Conservation (phyloP, 92 coral and sea anemone species). For the Desmophyllum pertusum region DNA sequence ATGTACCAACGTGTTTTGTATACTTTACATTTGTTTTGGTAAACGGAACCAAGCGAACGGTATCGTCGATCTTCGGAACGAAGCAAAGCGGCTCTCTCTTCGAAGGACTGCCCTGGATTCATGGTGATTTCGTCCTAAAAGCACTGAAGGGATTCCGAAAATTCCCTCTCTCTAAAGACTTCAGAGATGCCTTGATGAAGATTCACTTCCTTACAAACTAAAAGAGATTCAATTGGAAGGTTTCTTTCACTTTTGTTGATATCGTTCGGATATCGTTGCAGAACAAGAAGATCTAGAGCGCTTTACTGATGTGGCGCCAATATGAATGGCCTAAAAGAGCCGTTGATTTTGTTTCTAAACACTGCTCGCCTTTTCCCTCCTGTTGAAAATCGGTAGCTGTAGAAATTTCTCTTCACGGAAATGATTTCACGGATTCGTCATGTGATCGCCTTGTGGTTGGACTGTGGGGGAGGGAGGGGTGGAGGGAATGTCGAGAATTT, state of each 20-base stretch:
- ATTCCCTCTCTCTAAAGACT: neutral
- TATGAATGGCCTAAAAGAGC: too few relatives aligned
- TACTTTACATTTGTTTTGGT: slow-evolving; percentile 81
- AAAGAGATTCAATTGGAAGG: neutral
- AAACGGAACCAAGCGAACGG: slow-evolving; percentile 70
- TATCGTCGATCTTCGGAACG: slow-evolving; percentile 78
- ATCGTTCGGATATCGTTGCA: too few relatives aligned
- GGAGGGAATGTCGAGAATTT: too few relatives aligned
- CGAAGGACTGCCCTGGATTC: slow-evolving; percentile 61
- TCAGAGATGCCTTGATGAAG: neutral
- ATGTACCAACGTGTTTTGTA: slow-evolving; percentile 95
- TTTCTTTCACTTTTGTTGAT: too few relatives aligned
- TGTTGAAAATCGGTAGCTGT: neutral
- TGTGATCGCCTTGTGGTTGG: too few relatives aligned
- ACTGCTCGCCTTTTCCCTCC: neutral
- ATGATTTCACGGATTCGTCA: too few relatives aligned
- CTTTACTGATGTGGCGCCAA: too few relatives aligned
- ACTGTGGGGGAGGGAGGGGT: too few relatives aligned
- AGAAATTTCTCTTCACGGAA: too few relatives aligned
- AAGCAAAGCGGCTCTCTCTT: slow-evolving; percentile 77
- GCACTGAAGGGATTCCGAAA: neutral
- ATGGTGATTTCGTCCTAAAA: neutral
- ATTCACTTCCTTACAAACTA: neutral
- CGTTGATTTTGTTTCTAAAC: neutral
- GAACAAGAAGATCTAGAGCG: too few relatives aligned